Percentiles rank a stretch among this genome's conserved stretches.
Conservation (phyloP, 2,888 invertebrate genomes). For the Eretmocerus hayati region DNA sequence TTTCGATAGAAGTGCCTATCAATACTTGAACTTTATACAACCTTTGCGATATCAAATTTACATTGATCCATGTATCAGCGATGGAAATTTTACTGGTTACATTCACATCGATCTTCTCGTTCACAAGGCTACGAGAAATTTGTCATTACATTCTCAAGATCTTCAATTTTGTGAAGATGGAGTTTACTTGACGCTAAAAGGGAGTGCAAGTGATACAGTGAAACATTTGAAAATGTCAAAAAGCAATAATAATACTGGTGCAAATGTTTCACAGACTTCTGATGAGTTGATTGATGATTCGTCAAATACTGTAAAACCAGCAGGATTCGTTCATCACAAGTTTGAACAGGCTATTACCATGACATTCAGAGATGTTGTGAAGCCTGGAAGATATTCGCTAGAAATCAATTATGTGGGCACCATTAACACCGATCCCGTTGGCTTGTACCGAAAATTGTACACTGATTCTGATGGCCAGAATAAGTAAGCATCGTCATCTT, state of each 20-base stretch:
- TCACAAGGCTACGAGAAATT: constrained; percentile 12
- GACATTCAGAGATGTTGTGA: constrained; percentile 17
- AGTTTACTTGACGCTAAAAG: constrained; percentile 25
- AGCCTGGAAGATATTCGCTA: constrained; percentile 51
- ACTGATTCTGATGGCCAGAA: constrained; percentile 45
- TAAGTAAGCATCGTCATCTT: too few relatives aligned
- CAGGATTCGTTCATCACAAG: constrained; percentile 9
- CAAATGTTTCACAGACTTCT: constrained; percentile 11
- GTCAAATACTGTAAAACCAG: constrained; percentile 13
- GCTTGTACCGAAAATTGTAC: constrained; percentile 63
- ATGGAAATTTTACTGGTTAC: constrained; percentile 20
- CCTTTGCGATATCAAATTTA: constrained; percentile 19
- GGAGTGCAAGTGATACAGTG: constrained; percentile 22
- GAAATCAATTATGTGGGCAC: constrained; percentile 53
- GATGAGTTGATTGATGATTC: constrained; percentile 13
- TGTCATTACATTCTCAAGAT: constrained; percentile 14
- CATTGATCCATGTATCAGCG: constrained; percentile 16
- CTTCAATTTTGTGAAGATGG: constrained; percentile 17
- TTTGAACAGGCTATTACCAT: constrained; percentile 18
- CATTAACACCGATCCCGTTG: constrained; percentile 56
- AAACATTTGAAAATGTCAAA: constrained; percentile 16
- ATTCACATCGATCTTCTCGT: constrained; percentile 17
- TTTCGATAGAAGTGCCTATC: background rate
- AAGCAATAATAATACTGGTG: constrained; percentile 5
- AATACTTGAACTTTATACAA: constrained; percentile 3